These are phyloP conservation scores for Chitala chitala DNA, from an alignment of 2,113 vertebrate genomes.

Conservation along the genomic window DNA sequence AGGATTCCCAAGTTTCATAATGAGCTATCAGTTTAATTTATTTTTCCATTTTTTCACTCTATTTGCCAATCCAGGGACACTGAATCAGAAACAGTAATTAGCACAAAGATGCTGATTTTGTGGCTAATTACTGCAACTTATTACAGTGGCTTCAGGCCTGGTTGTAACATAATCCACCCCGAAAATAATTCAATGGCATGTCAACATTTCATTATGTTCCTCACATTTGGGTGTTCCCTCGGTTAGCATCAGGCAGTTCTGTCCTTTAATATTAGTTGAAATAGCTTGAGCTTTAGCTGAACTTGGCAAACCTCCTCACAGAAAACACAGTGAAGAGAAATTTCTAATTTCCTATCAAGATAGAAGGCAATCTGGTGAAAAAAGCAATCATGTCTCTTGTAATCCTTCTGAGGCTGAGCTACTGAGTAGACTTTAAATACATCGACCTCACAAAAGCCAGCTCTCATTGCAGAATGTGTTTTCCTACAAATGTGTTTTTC, in stretches of 20 bases:
- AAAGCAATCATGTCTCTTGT: conserved; percentile 18
- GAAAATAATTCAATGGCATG: background rate
- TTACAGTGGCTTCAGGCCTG: background rate
- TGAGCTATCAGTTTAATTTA: background rate
- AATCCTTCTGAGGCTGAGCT: conserved; percentile 6
- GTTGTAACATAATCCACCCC: background rate
- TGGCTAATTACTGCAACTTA: conserved; percentile 2
- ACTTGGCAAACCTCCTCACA: background rate
- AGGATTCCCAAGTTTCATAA: background rate
- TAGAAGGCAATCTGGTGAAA: conserved; percentile 11
- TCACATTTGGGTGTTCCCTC: background rate
- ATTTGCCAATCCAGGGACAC: conserved; percentile 5
- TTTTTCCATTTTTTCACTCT: background rate
- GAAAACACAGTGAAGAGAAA: background rate
- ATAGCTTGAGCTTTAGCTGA: background rate
- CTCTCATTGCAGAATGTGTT: background rate
- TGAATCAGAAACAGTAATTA: conserved; percentile 4
- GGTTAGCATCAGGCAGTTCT: background rate
- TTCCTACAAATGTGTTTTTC: background rate
- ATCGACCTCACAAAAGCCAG: background rate
- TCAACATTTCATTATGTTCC: background rate
- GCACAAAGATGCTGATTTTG: background rate
- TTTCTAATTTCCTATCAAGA: conserved; percentile 3
- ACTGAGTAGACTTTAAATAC: conserved; percentile 1
- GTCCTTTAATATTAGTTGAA: conserved; percentile 1